Percentiles rank a stretch among this genome's conserved stretches.
phyloP scores from a whole-genome alignment of 2,797 vertebrate species.

The Mus minutoides region DNA sequence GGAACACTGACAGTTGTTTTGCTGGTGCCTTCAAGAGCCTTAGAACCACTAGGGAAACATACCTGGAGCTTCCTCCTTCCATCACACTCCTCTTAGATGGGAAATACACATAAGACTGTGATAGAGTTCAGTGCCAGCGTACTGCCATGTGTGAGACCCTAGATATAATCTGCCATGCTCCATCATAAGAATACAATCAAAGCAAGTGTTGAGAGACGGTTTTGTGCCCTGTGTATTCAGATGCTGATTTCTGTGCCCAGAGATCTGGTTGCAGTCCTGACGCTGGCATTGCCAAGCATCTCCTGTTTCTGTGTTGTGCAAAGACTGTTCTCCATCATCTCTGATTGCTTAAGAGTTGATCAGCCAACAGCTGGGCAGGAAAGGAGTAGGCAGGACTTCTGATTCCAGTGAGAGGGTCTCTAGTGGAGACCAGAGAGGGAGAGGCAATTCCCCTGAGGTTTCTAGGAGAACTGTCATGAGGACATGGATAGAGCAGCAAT shows the following conservation, averaged over 20 bases:
- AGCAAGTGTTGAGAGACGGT: not conserved
- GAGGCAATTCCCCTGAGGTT: not conserved
- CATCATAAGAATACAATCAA: not conserved
- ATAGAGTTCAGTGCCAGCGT: no score
- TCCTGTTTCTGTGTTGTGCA: not conserved
- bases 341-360: not conserved
- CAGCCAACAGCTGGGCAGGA: not conserved
- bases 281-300: not conserved
- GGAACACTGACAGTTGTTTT: not conserved
- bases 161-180: not conserved
- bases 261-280: not conserved
- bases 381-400: not conserved
- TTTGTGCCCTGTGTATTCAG: not conserved
- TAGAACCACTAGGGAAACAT: not conserved
- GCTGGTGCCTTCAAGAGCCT: not conserved
- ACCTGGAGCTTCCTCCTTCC: not conserved
- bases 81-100: not conserved
- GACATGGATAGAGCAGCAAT: not conserved
- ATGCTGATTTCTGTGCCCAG: not conserved
- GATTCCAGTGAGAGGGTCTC: not conserved
- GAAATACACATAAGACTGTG: not conserved
- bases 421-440: no score
- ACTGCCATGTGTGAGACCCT: not conserved
- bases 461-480: not conserved
- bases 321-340: not conserved